Percentiles rank a stretch among this genome's conserved stretches.
Conservation (phyloP, 2,113 vertebrate genomes). For the Chauna torquata region DNA sequence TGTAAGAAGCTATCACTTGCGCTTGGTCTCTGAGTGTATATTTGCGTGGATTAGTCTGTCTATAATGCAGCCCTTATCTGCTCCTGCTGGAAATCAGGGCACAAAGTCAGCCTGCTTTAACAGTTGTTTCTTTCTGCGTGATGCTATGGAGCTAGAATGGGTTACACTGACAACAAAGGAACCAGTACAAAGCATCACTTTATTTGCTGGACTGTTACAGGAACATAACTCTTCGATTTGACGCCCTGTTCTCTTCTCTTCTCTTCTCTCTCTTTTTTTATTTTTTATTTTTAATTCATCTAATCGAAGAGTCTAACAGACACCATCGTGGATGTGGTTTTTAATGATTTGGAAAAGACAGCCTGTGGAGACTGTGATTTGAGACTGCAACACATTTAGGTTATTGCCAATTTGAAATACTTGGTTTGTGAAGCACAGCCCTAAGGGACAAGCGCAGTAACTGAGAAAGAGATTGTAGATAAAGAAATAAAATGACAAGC, state of each 20-base stretch:
- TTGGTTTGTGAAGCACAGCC: slow-evolving; percentile 80
- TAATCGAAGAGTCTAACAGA: slow-evolving; percentile 70
- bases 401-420: slow-evolving; percentile 82
- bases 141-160: slow-evolving; percentile 76
- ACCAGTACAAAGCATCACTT: slow-evolving; percentile 70
- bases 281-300: slow-evolving; percentile 46
- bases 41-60: slow-evolving; percentile 79
- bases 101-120: slow-evolving; percentile 72
- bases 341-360: slow-evolving; percentile 77
- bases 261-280: neutral
- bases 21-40: slow-evolving; percentile 64
- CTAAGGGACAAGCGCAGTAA: slow-evolving; percentile 78
- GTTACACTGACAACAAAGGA: slow-evolving; percentile 79
- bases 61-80: slow-evolving; percentile 72
- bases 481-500: slow-evolving; percentile 87
- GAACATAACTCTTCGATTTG: slow-evolving; percentile 61
- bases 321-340: slow-evolving; percentile 73
- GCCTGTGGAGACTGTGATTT: slow-evolving; percentile 77
- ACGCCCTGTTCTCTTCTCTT: slow-evolving; percentile 27
- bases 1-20: slow-evolving; percentile 64
- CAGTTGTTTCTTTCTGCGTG: slow-evolving; percentile 74
- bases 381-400: slow-evolving; percentile 76
- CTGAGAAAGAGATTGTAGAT: slow-evolving; percentile 79
- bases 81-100: slow-evolving; percentile 75
- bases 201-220: slow-evolving; percentile 74